Evolutionary conservation across 2,888 invertebrate genomes (phyloP), one percentile per base, ranked within the genome.

Genomic region (Perizoma flavofasciatum): DNA sequence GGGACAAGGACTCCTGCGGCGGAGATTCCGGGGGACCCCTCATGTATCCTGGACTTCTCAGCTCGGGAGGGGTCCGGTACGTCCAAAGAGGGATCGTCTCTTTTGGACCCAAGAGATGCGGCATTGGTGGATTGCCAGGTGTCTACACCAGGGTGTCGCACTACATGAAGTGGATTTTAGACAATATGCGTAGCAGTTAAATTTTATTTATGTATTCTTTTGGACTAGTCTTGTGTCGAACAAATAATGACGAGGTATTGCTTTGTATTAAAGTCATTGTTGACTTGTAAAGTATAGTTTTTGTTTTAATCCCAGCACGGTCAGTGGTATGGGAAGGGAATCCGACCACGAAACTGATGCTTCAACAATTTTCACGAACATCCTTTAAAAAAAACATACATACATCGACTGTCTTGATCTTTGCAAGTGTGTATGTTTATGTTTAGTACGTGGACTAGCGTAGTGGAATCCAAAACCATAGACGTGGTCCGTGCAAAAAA

Each of bases 1-100:
- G 78, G 11, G 88, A 89, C 8, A 90, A 90, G 62, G 95, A 95
- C 74, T 94, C 95, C 0, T 96, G 95, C 69, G 82, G 86, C 0
- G 95, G 95, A 0, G 95, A 95, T 72, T 95, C 95, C 9, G 95
- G 96, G 0, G 95, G 95, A 0, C 95, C 96, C 0, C 86, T 95
- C 5, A 81, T 92, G 78, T 85, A 83, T 50, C 83, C 88, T 0
- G 85, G 86, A 0, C 66, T 66, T 5, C 66, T 81, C 33, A 78
- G 79, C 1, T 69, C 79, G 0, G 72, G 72, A 0, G 90, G 91
- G 0, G 63, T 83, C 4, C 86, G 93, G 49, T 93, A 92, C 68
- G 85, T 95, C 9, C 95, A 95, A 68, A 88, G 94, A 49, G 94
- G 94, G 0, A 79, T 94, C 7, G 94, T 94, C 4, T 93, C 93